Evolutionary conservation across 2,888 invertebrate species (phyloP), one percentile per base, ranked within the genome.

Genomic region (Folsomia candida): DNA sequence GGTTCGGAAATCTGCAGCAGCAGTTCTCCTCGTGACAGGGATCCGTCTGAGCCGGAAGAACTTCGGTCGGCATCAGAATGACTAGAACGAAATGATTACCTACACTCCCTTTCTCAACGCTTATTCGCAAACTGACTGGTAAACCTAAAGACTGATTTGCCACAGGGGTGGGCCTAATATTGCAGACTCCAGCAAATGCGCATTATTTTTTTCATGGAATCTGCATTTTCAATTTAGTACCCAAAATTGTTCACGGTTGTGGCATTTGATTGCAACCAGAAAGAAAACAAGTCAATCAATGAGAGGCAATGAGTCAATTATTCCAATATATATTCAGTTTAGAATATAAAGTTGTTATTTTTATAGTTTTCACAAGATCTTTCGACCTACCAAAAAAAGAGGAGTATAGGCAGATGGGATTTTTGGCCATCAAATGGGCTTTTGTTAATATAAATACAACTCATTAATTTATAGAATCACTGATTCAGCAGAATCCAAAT

Each of bases 1-100:
- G 75, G 72, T 58, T 75, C 73, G 3, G 72, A 70, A 58, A 69
- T 67, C 51, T 73, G 71, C 51, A 74, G 74, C 62, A 69, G 70
- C 57, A 73, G 72, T 11, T 73, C 72, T 25, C 75, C 72, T 22
- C 54, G 72, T 62, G 74, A 74, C 51, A 64, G 74, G 58, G 75
- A 71, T 47, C 72, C 69, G 51, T 68, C 69, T 22, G 72, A 72
- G 68, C 65, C 63, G 37, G 72, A 74, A 22, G 72, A 74, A 22
- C 65, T 72, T 24, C 59, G 74, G 59, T 66, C 68, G 22, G 71
- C 64, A 25, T 74, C 74, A 11, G 72, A 74, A 64, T 71, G 72
- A 72, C 70, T 69, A 71, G 29, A 64, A 26, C 37, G 14, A 37
- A n/a, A n/a, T n/a, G 37, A 37, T 37, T 37, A 37, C 14, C 37